A percentile compares a stretch with the other conserved stretches of the same genome.
phyloP scores from a whole-genome alignment of 2,113 vertebrate species.

The Poeciliopsis prolifica region DNA sequence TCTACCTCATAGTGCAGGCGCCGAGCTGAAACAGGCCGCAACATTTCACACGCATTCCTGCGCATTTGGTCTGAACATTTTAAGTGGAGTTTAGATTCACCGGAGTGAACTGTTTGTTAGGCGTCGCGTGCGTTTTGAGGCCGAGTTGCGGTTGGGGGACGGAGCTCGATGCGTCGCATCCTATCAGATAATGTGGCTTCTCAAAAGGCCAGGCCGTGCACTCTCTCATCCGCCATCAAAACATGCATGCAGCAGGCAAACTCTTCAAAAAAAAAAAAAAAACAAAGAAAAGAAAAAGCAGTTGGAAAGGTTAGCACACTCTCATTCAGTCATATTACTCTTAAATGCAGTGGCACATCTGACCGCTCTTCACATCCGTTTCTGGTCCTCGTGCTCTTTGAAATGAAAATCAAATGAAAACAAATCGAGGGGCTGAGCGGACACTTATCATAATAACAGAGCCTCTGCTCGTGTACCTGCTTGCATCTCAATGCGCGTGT shows the following conservation, averaged over 20 bases:
- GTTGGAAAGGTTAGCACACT: conserved; percentile 50
- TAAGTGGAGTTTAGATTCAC: conserved; percentile 8
- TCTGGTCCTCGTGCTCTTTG: conserved; percentile 52
- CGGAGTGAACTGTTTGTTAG: not conserved
- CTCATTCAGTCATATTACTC: conserved; percentile 8
- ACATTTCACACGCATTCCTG: conserved; percentile 15
- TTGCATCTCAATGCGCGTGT: conserved; percentile 3
- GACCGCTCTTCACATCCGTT: conserved; percentile 55
- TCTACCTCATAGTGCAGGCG: not conserved
- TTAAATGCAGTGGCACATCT: conserved; percentile 35
- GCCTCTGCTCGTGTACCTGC: conserved; percentile 8
- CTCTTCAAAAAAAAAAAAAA: not conserved
- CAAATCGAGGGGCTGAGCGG: conserved; percentile 47
- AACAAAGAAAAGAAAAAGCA: not conserved
- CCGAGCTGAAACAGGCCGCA: not conserved
- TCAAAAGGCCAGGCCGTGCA: conserved; percentile 55
- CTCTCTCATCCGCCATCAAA: conserved; percentile 63
- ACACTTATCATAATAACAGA: conserved; percentile 65
- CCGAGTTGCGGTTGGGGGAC: not conserved
- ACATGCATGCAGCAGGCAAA: conserved; percentile 4
- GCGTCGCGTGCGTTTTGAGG: conserved; percentile 6
- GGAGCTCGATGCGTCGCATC: conserved; percentile 17
- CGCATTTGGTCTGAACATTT: conserved; percentile 2
- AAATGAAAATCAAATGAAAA: conserved; percentile 69
- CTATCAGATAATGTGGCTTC: conserved; percentile 24